These are phyloP conservation scores for Melanostoma mellinum DNA, from an alignment of 2,888 invertebrate species.

Conservation along the genomic window DNA sequence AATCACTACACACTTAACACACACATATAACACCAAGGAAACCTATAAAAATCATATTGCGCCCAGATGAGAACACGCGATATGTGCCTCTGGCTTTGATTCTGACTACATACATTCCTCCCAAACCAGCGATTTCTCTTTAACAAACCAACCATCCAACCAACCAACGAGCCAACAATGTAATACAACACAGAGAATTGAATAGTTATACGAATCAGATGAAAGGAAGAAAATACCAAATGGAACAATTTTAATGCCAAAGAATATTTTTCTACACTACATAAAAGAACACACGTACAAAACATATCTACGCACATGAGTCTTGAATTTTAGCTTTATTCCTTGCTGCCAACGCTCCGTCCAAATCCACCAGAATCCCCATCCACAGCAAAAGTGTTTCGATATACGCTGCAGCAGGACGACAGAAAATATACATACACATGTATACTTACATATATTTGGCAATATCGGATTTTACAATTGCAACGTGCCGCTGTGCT, in stretches of 20 bases:
- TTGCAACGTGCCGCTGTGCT: constrained; percentile 71
- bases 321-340: constrained; percentile 8
- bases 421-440: background rate
- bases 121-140: background rate
- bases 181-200: constrained; percentile 20
- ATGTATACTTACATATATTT: background rate
- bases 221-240: constrained; percentile 42
- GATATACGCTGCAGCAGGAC: constrained; percentile 5
- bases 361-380: constrained; percentile 22
- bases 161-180: background rate
- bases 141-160: background rate
- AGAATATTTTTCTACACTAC: constrained; percentile 64
- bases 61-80: constrained; percentile 59
- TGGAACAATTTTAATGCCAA: constrained; percentile 53
- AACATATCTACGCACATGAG: constrained; percentile 51
- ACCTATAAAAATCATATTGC: constrained; percentile 67
- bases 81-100: constrained; percentile 21
- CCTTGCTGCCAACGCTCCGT: background rate
- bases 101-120: background rate
- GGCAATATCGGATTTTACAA: constrained; percentile 61
- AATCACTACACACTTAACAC: constrained; percentile 3
- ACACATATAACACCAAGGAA: constrained; percentile 41
- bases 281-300: constrained; percentile 49
- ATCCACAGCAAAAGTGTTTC: constrained; percentile 27
- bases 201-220: constrained; percentile 56